These are phyloP conservation scores for Zoanthus sansibaricus DNA, from an alignment of 92 coral and sea anemone genomes.

Conservation along the genomic window DNA sequence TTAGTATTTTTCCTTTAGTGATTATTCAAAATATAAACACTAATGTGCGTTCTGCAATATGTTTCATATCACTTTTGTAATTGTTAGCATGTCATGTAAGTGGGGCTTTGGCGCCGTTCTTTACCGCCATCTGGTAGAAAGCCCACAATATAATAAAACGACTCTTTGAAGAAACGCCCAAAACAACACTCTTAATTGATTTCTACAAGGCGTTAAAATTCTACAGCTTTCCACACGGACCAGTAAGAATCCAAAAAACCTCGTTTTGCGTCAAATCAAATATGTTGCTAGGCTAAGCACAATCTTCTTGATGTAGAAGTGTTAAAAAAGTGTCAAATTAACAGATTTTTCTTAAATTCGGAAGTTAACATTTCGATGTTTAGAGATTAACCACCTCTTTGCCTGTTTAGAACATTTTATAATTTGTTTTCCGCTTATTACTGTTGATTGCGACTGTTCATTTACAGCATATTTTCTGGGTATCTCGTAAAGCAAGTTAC, in stretches of 20 bases:
- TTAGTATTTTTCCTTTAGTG: too few relatives aligned
- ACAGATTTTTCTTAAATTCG: neutral
- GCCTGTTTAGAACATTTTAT: neutral
- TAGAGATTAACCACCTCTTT: neutral
- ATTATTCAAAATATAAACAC: too few relatives aligned
- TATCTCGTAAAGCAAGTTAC: neutral
- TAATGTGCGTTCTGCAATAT: too few relatives aligned
- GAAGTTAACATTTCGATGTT: neutral
- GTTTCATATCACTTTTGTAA: too few relatives aligned
- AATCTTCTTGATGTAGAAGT: neutral
- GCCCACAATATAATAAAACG: neutral
- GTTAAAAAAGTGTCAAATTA: slow-evolving; percentile 6
- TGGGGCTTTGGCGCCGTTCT: too few relatives aligned
- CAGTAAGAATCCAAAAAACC: neutral
- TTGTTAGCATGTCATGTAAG: too few relatives aligned
- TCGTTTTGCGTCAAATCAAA: neutral
- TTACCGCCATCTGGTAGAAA: too few relatives aligned
- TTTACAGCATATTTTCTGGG: neutral
- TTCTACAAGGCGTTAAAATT: neutral
- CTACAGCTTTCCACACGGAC: neutral
- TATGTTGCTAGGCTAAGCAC: neutral
- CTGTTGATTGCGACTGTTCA: neutral
- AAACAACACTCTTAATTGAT: neutral
- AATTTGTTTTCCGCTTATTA: neutral
- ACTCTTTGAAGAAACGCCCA: neutral